phyloP scores from a whole-genome alignment of 2,113 vertebrate species.

The Panthera tigris region DNA sequence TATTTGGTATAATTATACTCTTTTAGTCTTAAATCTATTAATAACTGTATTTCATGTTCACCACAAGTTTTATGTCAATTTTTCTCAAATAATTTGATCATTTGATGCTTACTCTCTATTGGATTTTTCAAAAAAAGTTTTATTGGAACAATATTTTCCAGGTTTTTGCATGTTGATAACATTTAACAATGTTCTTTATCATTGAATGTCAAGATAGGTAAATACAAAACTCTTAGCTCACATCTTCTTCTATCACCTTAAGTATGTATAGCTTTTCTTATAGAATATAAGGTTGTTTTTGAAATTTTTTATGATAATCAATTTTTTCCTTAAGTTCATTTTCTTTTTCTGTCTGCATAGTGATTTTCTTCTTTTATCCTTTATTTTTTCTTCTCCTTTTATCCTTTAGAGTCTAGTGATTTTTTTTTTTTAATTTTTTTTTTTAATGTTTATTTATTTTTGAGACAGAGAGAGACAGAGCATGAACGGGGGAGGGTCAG shows the following conservation, averaged over 20 bases:
- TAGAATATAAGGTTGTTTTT: neutral
- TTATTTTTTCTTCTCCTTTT: neutral
- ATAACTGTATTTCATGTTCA: neutral
- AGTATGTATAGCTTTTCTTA: neutral
- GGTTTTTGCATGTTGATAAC: neutral
- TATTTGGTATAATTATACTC: neutral
- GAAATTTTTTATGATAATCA: neutral
- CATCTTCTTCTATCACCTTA: neutral
- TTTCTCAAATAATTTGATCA: neutral
- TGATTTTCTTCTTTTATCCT: neutral
- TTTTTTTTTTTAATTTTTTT: neutral
- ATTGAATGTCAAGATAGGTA: neutral
- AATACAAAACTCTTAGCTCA: neutral
- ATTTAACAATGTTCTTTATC: neutral
- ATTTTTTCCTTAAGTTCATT: neutral
- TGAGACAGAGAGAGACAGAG: too few species aligned
- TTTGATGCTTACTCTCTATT: neutral
- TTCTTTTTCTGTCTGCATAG: neutral
- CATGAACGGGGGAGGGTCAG: too few species aligned
- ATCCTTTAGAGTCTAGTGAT: neutral
- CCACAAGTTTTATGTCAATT: neutral
- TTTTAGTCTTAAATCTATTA: neutral
- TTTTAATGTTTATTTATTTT: too few species aligned
- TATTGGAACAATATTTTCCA: neutral
- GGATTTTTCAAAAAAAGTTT: neutral